These are phyloP conservation scores for Gorsachius magnificus DNA, from an alignment of 2,797 vertebrate species.

Conservation along the genomic window DNA sequence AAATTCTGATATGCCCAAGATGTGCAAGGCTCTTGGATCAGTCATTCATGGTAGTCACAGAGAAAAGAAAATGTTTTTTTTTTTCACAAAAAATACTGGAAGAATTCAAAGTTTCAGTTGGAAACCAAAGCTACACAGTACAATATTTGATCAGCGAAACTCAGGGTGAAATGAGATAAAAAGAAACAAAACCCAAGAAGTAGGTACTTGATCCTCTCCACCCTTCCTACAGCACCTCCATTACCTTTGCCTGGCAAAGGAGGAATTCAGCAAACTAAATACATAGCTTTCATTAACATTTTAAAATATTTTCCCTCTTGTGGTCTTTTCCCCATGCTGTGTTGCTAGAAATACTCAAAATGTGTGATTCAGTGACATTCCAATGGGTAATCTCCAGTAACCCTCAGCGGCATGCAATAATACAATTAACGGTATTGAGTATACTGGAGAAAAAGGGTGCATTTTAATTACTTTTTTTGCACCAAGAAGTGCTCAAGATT, in stretches of 20 bases:
- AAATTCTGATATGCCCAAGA: background rate
- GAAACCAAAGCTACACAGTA: background rate
- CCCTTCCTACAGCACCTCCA: background rate
- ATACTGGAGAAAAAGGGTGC: background rate
- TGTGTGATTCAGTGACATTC: background rate
- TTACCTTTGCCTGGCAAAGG: background rate
- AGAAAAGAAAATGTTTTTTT: background rate
- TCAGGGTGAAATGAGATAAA: background rate
- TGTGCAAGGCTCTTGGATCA: background rate
- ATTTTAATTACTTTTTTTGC: background rate
- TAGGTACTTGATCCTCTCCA: background rate
- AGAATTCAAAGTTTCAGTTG: background rate
- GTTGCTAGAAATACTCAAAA: background rate
- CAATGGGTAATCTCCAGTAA: background rate
- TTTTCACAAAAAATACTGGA: background rate
- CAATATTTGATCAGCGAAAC: background rate
- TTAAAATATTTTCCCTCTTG: background rate
- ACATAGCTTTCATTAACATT: background rate
- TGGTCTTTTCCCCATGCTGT: background rate
- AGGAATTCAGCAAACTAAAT: background rate
- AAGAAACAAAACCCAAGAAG: background rate
- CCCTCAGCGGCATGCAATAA: background rate
- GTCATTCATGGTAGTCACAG: background rate
- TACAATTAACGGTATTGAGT: background rate
- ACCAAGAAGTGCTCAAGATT: background rate